Percentiles rank a stretch among this genome's conserved stretches.
Conservation (phyloP, 2,888 invertebrate species). For the Lomographa bimaculata region DNA sequence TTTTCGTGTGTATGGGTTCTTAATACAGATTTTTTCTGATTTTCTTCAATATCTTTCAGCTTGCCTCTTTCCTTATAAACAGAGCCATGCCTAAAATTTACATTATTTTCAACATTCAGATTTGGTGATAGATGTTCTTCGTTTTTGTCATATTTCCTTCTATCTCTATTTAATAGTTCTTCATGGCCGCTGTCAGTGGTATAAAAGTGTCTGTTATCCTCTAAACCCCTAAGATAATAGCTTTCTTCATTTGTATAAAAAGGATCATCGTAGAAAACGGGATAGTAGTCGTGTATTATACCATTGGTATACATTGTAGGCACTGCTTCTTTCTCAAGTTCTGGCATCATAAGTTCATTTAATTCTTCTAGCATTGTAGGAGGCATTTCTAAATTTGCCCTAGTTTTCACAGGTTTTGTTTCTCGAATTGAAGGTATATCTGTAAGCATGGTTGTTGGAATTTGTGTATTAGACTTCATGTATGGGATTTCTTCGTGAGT, state of each 20-base stretch:
- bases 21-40: not conserved
- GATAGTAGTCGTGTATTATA: conserved; percentile 63
- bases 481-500: too few relatives aligned
- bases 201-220: conserved; percentile 54
- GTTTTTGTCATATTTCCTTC: conserved; percentile 24
- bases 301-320: conserved; percentile 41
- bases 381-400: conserved; percentile 14
- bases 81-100: conserved; percentile 9
- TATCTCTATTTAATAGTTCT: conserved; percentile 21
- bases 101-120: conserved; percentile 16
- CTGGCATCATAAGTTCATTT: conserved; percentile 27
- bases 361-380: conserved; percentile 21
- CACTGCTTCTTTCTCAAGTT: conserved; percentile 43
- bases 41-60: conserved; percentile 14
- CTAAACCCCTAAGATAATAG: conserved; percentile 42
- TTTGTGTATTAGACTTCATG: too few relatives aligned
- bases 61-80: conserved; percentile 11
- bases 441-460: too few relatives aligned
- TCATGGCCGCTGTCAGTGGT: conserved; percentile 40
- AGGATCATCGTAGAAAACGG: conserved; percentile 57
- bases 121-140: conserved; percentile 10
- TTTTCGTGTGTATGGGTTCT: conserved; percentile 6
- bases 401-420: conserved; percentile 6
- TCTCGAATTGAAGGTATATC: not conserved
- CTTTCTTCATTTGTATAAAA: conserved; percentile 48